Conservation (phyloP, 2,888 invertebrate genomes). For the Melanotus villosus region DNA sequence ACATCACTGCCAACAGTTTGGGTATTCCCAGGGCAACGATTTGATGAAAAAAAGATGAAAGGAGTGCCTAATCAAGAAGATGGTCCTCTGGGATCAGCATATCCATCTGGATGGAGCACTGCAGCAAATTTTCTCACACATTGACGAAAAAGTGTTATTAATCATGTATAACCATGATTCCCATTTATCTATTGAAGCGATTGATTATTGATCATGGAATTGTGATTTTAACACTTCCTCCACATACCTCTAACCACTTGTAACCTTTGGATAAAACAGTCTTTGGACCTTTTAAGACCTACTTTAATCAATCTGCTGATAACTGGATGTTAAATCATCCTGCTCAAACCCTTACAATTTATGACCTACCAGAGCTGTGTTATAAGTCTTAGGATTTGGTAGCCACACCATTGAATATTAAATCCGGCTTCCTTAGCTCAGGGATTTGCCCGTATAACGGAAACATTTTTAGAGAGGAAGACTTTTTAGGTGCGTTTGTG, state of each 20-base stretch:
- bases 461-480: too few relatives aligned
- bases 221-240: too few relatives aligned
- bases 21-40: constrained; percentile 11
- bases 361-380: constrained; percentile 45
- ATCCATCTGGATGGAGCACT: constrained; percentile 58
- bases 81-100: constrained; percentile 31
- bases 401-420: constrained; percentile 25
- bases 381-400: constrained; percentile 25
- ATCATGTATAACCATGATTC: constrained; percentile 58
- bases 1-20: constrained; percentile 8
- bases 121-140: constrained; percentile 56
- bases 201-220: too few relatives aligned
- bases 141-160: constrained; percentile 54
- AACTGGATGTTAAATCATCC: too few relatives aligned
- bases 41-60: constrained; percentile 40
- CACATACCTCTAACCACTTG: constrained; percentile 46
- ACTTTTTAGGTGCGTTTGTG: too few relatives aligned
- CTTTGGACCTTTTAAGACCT: constrained; percentile 30
- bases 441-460: too few relatives aligned
- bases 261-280: constrained; percentile 25
- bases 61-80: constrained; percentile 44
- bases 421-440: constrained; percentile 15
- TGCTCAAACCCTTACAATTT: constrained; percentile 21
- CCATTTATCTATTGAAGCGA: constrained; percentile 53
- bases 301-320: constrained; percentile 14